Evolutionary conservation across 2,797 vertebrate genomes (phyloP).

Genomic region (Myotis vivesi): DNA sequence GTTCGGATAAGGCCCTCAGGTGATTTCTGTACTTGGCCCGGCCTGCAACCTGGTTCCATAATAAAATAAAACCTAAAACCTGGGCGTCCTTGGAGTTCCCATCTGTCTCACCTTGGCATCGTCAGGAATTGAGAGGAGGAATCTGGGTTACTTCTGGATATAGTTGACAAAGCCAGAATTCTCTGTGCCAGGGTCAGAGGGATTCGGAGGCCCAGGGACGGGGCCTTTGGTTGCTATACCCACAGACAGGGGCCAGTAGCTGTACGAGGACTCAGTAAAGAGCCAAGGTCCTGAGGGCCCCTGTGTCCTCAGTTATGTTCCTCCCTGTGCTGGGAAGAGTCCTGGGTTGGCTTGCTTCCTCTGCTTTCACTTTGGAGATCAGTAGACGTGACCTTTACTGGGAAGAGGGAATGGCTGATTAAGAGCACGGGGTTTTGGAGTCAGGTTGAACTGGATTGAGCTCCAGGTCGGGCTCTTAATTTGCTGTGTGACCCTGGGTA

Average conservation of each 20-base stretch:
- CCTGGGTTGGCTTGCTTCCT: background rate
- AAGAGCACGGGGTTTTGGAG: background rate
- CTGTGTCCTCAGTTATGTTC: background rate
- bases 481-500: background rate
- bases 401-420: background rate
- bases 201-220: background rate
- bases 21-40: background rate
- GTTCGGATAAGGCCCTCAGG: background rate
- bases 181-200: background rate
- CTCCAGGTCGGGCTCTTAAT: background rate
- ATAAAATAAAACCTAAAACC: background rate
- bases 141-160: background rate
- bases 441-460: background rate
- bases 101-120: background rate
- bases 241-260: background rate
- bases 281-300: background rate
- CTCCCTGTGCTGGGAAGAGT: background rate
- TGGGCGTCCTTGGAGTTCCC: background rate
- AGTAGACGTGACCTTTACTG: background rate
- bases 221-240: background rate
- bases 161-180: background rate
- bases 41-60: background rate
- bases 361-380: background rate
- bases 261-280: background rate
- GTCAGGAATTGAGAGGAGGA: background rate